phyloP scores from a whole-genome alignment of 2,797 vertebrate genomes.

The Pseudotriccus pelzelni region DNA sequence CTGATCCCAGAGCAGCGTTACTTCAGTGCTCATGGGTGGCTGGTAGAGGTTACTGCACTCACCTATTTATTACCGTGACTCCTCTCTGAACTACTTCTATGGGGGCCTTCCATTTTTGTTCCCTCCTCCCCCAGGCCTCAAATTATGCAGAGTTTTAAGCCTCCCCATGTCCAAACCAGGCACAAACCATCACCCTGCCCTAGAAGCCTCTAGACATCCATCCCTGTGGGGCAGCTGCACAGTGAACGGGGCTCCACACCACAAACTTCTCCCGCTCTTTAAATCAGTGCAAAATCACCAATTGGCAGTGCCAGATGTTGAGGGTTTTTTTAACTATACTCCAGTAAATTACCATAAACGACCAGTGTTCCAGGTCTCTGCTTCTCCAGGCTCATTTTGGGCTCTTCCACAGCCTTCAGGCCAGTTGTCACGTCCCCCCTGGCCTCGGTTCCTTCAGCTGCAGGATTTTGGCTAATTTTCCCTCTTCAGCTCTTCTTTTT shows the following conservation, averaged over 20 bases:
- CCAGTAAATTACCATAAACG: background rate
- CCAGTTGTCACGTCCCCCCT: background rate
- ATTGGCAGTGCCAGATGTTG: background rate
- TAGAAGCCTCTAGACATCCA: background rate
- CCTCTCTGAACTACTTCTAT: background rate
- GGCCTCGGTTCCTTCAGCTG: background rate
- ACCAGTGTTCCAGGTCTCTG: background rate
- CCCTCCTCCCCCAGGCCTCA: rapidly evolving
- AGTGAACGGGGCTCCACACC: background rate
- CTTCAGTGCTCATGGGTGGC: background rate
- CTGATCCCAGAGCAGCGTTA: background rate
- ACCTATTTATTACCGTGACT: background rate
- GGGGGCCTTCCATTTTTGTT: background rate
- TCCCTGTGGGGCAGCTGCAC: background rate
- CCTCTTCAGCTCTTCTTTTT: background rate
- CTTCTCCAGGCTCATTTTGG: background rate
- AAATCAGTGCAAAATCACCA: background rate
- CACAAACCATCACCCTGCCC: background rate
- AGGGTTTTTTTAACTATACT: background rate
- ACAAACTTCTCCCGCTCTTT: background rate
- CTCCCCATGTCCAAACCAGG: background rate
- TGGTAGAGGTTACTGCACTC: background rate
- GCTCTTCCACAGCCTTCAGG: background rate
- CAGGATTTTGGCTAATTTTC: background rate
- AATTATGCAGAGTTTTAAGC: background rate